These are phyloP conservation scores for Calypte anna DNA, from an alignment of 2,113 vertebrate species.

Conservation along the genomic window DNA sequence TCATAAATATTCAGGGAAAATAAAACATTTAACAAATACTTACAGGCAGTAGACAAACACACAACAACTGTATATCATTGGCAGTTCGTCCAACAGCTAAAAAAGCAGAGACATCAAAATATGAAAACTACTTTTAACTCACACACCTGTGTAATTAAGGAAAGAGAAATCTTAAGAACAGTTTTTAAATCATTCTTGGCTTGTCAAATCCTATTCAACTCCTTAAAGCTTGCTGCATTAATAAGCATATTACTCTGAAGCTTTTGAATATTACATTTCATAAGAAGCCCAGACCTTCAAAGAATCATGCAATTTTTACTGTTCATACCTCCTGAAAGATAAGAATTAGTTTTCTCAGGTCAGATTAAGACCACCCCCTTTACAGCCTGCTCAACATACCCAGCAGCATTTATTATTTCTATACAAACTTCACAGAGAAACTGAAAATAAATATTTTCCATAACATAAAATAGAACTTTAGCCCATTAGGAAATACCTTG, in stretches of 20 bases:
- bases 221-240: neutral
- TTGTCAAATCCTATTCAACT: neutral
- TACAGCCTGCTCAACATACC: neutral
- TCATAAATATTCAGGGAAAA: neutral
- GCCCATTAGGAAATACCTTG: neutral
- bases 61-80: conserved; percentile 99
- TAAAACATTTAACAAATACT: conserved; percentile 74
- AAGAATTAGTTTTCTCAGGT: neutral
- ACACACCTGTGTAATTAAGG: neutral
- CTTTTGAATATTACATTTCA: neutral
- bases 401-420: neutral
- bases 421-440: neutral
- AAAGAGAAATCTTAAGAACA: neutral
- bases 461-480: neutral
- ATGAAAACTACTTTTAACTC: conserved; percentile 23
- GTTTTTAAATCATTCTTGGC: neutral
- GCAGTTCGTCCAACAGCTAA: conserved; percentile 95
- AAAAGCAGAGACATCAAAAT: conserved; percentile 62
- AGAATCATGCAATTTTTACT: neutral
- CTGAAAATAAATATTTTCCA: neutral
- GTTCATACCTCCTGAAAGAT: neutral
- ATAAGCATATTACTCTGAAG: neutral
- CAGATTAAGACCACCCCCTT: neutral
- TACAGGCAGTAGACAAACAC: conserved; percentile 98
- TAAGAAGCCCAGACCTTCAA: neutral